Base-by-base conservation (phyloP, 2,113 vertebrate species). In the Phrynocephalus versicolor region DNA sequence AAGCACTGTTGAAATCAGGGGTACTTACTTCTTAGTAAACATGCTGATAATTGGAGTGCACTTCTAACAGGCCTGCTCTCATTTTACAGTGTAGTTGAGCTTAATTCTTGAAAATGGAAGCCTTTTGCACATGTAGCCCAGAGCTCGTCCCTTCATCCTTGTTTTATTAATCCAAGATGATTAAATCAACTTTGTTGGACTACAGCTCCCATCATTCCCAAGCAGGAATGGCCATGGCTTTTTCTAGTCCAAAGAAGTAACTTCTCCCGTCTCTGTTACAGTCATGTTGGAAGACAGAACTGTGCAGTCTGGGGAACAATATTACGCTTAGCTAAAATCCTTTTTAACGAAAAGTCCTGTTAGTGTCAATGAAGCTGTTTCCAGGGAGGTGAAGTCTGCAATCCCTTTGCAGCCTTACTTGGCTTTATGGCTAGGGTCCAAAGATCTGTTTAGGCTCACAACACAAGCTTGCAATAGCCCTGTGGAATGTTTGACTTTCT, bases 391-490 rank as follows among this genome's bases (percentile, higher is more conserved):
- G 16, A n/a, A 62, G 30, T 33, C 25, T n/a, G 62, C 9, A 71
- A 70, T 78, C 64, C 14, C 14, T 77, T 69, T 35, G 72, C 33
- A 62, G 74, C 37, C 84, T 85, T 60, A 72, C 55, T 72, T 79
- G 57, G 55, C 23, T 39, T 13, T 79, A 23, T 79, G 84, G 55
- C 27, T 27, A 23, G 21, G 37, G 45, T 80, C 58, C 69, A 79
- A 64, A 79, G 37, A 73, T 27, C 77, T 62, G 55, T 55, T 30
- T 39, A 73, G 35, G 23, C 8, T 79, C 69, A 51, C n/a, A 35
- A 45, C 41, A 51, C 3, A 19, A 79, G 25, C 1, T 72, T 79
- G 21, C 13, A 6, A 19, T 71, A 41, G 25, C 10, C 75, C 75
- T 45, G 25, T 15, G 65, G 55, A 33, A 79, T 71, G 58, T 30